A percentile compares a stretch with the other conserved stretches of the same genome.
Conservation (phyloP, 2,797 vertebrate genomes). For the Malacoctenus gilli region DNA sequence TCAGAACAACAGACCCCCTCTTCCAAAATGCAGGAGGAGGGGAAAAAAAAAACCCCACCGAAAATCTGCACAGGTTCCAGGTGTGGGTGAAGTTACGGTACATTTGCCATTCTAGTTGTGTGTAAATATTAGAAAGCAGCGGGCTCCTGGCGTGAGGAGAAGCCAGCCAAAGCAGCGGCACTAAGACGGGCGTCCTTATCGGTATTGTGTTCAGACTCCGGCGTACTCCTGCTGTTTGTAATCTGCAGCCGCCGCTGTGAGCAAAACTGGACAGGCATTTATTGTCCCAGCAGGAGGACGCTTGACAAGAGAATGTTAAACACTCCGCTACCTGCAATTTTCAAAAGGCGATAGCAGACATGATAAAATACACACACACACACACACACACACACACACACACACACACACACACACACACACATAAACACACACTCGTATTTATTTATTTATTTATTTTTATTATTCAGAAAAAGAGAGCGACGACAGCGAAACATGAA, state of each 20-base stretch:
- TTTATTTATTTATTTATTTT: slow-evolving; percentile 66
- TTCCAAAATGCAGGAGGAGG: slow-evolving; percentile 61
- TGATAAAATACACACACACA: slow-evolving; percentile 85
- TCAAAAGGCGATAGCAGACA: slow-evolving; percentile 90
- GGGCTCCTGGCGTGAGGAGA: slow-evolving; percentile 90
- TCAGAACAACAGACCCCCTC: slow-evolving; percentile 35
- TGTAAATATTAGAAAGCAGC: slow-evolving; percentile 99
- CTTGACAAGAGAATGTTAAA: slow-evolving; percentile 96
- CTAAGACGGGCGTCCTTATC: slow-evolving; percentile 93
- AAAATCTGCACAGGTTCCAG: slow-evolving; percentile 71
- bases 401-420: slow-evolving; percentile 50
- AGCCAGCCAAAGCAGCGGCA: slow-evolving; percentile 88
- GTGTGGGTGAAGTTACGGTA: slow-evolving; percentile 77
- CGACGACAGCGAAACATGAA: slow-evolving; percentile 40
- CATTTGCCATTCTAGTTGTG: slow-evolving; percentile 93
- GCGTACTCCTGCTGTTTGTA: slow-evolving; percentile 95
- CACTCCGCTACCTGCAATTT: slow-evolving; percentile 90
- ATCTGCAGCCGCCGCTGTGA: slow-evolving; percentile 96
- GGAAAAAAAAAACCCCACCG: slow-evolving; percentile 6
- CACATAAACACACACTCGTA: slow-evolving; percentile 60
- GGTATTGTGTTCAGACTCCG: slow-evolving; percentile 92
- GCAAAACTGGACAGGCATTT: slow-evolving; percentile 99
- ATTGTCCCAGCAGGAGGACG: slow-evolving; percentile 94
- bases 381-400: slow-evolving; percentile 1
- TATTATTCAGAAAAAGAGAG: background rate